Evolutionary conservation across 2,888 invertebrate species (phyloP).

Genomic region (Erynnis tages): DNA sequence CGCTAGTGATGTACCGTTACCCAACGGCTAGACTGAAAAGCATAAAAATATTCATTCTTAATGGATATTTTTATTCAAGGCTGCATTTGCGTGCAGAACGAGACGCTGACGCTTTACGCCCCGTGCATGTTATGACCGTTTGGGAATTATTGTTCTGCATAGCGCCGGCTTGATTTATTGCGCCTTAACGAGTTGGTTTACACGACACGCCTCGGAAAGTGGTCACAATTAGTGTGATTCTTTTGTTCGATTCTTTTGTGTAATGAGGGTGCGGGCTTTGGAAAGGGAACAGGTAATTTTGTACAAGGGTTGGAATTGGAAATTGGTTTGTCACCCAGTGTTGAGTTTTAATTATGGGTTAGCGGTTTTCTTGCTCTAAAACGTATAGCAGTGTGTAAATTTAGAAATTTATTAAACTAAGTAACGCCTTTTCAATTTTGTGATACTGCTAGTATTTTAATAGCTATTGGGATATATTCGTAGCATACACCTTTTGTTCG

Average conservation of each 20-base stretch:
- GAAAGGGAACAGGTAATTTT: too few relatives aligned
- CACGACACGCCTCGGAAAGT: conserved; percentile 1
- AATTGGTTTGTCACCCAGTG: too few relatives aligned
- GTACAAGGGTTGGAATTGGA: too few relatives aligned
- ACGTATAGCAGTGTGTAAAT: too few relatives aligned
- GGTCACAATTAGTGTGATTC: conserved; percentile 2
- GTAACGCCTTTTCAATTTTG: too few relatives aligned
- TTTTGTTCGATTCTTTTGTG: conserved; percentile 2
- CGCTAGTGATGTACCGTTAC: background rate
- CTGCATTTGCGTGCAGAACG: conserved; percentile 17
- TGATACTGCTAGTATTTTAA: too few relatives aligned
- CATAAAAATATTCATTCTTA: conserved; percentile 22
- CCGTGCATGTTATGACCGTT: conserved; percentile 31
- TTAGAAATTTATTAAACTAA: too few relatives aligned
- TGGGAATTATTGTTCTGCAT: conserved; percentile 32
- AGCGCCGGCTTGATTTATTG: conserved; percentile 34
- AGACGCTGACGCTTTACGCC: conserved; percentile 9
- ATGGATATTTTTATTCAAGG: conserved; percentile 23
- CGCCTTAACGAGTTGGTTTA: conserved; percentile 29
- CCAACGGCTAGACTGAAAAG: conserved; percentile 13
- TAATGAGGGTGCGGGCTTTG: background rate
- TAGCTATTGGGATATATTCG: too few relatives aligned
- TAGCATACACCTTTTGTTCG: too few relatives aligned
- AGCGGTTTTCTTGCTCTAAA: too few relatives aligned
- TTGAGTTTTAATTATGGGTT: too few relatives aligned